Evolutionary conservation across 1,140 invertebrate genomes (phyloP).

Genomic region (Periplaneta americana): DNA sequence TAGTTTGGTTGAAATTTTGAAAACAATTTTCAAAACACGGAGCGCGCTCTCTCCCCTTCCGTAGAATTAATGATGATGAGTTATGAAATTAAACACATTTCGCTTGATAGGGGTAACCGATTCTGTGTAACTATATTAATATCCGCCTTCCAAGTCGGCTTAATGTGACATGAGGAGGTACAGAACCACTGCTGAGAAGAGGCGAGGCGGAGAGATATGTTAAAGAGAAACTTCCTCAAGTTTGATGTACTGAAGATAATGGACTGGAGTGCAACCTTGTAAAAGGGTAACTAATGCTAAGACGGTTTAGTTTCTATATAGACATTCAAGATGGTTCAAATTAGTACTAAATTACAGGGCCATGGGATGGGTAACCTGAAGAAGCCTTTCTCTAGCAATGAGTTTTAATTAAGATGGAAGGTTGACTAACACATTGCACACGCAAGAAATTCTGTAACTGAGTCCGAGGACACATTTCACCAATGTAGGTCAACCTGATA

Average conservation of each 20-base stretch:
- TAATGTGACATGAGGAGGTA: background rate
- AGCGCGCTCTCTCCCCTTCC: no score
- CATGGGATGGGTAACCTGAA: no score
- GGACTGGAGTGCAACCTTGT: background rate
- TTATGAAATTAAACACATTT: background rate
- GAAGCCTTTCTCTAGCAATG: background rate
- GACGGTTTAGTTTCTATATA: background rate
- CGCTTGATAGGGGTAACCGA: background rate
- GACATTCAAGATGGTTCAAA: background rate
- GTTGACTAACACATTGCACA: background rate
- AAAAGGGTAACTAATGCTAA: background rate
- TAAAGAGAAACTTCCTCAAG: background rate
- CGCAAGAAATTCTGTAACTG: background rate
- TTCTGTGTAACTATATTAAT: background rate
- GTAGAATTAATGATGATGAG: background rate
- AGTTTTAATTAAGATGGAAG: background rate
- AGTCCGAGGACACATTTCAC: background rate
- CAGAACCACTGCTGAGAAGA: background rate
- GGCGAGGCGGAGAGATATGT: background rate
- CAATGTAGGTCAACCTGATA: background rate
- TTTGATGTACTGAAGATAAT: background rate
- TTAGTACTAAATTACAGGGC: background rate
- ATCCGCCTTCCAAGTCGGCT: background rate
- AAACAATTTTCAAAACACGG: background rate
- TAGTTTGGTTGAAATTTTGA: no score